Evolutionary conservation across 2,888 invertebrate species (phyloP), one percentile per base, ranked within the genome.

Genomic region (Sinotaia quadrata): DNA sequence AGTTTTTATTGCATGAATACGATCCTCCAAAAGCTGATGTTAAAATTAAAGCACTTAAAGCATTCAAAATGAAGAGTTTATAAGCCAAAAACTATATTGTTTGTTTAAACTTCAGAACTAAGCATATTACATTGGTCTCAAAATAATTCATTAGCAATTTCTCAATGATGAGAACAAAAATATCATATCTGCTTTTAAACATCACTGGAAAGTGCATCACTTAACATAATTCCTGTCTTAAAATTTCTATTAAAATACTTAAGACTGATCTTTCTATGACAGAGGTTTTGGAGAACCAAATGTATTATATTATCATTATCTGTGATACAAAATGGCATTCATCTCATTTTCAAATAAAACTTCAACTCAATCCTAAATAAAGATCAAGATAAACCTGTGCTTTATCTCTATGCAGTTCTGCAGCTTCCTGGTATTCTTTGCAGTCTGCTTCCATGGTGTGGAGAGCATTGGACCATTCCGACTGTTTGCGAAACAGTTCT

Each of bases 381-480:
- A n/a, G n/a, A n/a, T n/a, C n/a, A n/a, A n/a, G n/a, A n/a, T 62
- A 29, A 10, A 72, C 72, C 52, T 91, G 89, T 41, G 86, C 79
- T 68, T 93, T 92, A 79, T 95, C 95, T 4, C 91, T 90, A 33
- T 94, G 89, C 0, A 92, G 90, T 71, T 92, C 82, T 10, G 78
- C 73, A 34, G 81, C 74, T 47, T 84, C 85, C 70, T 81, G 82
- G 29, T 74, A 71, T 57, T 86, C 85, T 21, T 75, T 75, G 49
- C 78, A 77, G 61, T 86, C 86, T 33, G 72, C 77, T 68, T 85
- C 84, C 24, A 80, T 59, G 29, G 72, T 65, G 58, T 92, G 91
- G 24, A 95, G 83, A 74, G 94, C 94, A 0, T 91, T 91, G 74
- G 91, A 92, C 8, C 95, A 87, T 81, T 95, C 94, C 81, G 94